Percentiles rank a stretch among this genome's conserved stretches.
phyloP scores from a whole-genome alignment of 1,140 invertebrate genomes.

The Forficula auricularia region DNA sequence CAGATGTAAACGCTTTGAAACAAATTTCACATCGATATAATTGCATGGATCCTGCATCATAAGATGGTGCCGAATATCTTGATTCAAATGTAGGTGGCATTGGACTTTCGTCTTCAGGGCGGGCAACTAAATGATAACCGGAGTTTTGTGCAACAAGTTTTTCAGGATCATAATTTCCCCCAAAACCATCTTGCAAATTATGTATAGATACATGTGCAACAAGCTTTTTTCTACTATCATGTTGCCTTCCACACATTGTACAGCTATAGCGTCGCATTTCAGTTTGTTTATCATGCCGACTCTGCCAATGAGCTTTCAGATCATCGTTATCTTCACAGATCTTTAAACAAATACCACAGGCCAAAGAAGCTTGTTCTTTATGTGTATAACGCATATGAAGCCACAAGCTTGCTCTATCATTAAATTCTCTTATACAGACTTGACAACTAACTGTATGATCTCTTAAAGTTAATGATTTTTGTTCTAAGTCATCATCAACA shows the following conservation, averaged over 20 bases:
- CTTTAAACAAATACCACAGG: slow-evolving; percentile 37
- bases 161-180: slow-evolving; percentile 6
- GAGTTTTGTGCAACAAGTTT: slow-evolving; percentile 3
- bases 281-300: slow-evolving; percentile 20
- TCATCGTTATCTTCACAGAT: slow-evolving; percentile 31
- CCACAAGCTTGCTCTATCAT: slow-evolving; percentile 34
- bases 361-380: slow-evolving; percentile 32
- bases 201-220: slow-evolving; percentile 38
- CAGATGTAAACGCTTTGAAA: slow-evolving; percentile 28
- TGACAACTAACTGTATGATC: slow-evolving; percentile 26
- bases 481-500: background rate
- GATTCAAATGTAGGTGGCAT: too few species aligned
- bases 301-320: slow-evolving; percentile 32
- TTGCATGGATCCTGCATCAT: too few species aligned
- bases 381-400: slow-evolving; percentile 36
- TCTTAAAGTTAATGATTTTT: background rate
- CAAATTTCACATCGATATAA: slow-evolving; percentile 6
- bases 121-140: background rate
- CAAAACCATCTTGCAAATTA: slow-evolving; percentile 16
- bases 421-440: slow-evolving; percentile 32
- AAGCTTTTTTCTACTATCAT: slow-evolving; percentile 36
- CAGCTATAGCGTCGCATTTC: slow-evolving; percentile 25
- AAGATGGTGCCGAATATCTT: too few species aligned
- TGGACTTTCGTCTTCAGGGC: too few species aligned
- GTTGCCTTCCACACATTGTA: slow-evolving; percentile 38